These are phyloP conservation scores for Peromyscus attwateri DNA, from an alignment of 2,797 vertebrate genomes.

Conservation along the genomic window DNA sequence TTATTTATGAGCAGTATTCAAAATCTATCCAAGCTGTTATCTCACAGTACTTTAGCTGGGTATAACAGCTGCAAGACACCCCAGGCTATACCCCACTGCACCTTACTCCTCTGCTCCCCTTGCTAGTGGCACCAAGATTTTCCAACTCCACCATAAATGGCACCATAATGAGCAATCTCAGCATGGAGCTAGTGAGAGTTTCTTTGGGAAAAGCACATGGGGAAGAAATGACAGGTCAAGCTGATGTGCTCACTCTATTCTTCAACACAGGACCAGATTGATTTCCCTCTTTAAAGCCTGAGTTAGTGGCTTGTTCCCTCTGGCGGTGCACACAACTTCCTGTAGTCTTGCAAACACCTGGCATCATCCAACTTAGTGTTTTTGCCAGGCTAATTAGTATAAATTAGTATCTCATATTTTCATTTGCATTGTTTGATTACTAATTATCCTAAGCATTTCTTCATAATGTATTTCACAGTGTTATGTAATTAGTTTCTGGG, in stretches of 20 bases:
- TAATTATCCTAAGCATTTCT: conserved; percentile 52
- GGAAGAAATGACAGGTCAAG: neutral
- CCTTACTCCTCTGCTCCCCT: neutral
- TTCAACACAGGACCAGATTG: neutral
- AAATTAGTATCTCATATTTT: conserved; percentile 47
- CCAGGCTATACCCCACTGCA: neutral
- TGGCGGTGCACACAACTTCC: neutral
- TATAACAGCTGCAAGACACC: neutral
- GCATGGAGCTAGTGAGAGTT: neutral
- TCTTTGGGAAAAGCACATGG: neutral
- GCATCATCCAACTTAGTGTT: conserved; percentile 2
- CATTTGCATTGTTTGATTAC: conserved; percentile 43
- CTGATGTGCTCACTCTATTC: neutral
- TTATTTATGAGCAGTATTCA: neutral
- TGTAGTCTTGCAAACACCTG: conserved; percentile 12
- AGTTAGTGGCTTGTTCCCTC: neutral
- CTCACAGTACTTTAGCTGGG: neutral
- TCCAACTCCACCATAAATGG: neutral
- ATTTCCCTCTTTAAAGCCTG: neutral
- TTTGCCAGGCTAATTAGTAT: conserved; percentile 45
- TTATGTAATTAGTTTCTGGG: neutral
- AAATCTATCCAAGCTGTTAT: neutral
- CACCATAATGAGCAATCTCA: neutral
- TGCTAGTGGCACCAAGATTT: neutral
- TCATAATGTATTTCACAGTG: neutral